Percentiles rank a stretch among this genome's conserved stretches.
Conservation (phyloP, 2,797 vertebrate species). For the Choloepus didactylus region DNA sequence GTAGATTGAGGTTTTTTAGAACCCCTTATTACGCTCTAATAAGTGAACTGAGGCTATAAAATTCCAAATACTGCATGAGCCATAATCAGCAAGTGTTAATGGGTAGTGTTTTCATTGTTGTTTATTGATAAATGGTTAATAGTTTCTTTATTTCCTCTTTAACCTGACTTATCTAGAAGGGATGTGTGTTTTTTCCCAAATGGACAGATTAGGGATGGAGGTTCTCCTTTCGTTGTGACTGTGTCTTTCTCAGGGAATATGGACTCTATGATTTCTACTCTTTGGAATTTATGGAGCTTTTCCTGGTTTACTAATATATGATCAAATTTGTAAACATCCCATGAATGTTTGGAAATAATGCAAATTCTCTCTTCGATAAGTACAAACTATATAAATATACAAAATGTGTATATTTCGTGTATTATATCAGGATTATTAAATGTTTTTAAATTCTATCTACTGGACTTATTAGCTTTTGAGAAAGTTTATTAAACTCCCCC, state of each 20-base stretch:
- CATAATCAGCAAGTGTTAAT: neutral
- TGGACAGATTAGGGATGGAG: neutral
- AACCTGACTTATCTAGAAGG: neutral
- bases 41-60: neutral
- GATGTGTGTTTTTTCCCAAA: neutral
- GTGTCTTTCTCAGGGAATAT: slow-evolving; percentile 1
- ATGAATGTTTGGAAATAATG: neutral
- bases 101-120: neutral
- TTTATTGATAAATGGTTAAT: neutral
- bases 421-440: neutral
- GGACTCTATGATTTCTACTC: neutral
- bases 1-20: neutral
- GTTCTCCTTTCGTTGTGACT: neutral
- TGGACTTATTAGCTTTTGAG: neutral
- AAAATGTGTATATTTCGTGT: neutral
- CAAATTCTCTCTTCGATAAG: neutral
- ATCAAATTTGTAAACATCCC: neutral
- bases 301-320: neutral
- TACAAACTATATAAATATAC: neutral
- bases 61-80: neutral
- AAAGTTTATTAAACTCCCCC: slow-evolving; percentile 15
- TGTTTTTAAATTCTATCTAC: slow-evolving; percentile 27
- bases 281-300: neutral
- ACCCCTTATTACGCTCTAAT: neutral
- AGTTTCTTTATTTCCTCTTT: slow-evolving; percentile 5